A percentile compares a stretch with the other conserved stretches of the same genome.
phyloP scores from a whole-genome alignment of 1,140 invertebrate genomes.

The Brachionus koreanus region DNA sequence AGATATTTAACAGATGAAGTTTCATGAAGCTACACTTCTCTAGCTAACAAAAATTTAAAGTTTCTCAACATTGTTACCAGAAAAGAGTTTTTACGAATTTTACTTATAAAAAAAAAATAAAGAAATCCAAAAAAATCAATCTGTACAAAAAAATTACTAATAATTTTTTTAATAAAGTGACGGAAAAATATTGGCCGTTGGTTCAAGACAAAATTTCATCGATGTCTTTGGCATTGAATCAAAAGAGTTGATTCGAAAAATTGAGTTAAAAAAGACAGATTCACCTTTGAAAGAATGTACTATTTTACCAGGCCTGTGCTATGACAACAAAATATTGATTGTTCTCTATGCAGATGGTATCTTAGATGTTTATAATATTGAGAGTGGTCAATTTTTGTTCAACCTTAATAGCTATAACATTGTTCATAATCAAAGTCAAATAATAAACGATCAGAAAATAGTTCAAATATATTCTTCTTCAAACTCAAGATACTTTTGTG shows the following conservation, averaged over 20 bases:
- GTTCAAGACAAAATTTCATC: constrained; percentile 16
- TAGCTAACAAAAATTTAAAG: too few relatives aligned
- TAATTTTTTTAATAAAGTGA: constrained; percentile 17
- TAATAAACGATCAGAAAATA: constrained; percentile 39
- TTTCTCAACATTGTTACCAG: too few relatives aligned
- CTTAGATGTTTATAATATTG: constrained; percentile 31
- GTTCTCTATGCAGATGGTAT: not conserved
- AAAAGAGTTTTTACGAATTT: too few relatives aligned
- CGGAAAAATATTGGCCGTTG: constrained; percentile 13
- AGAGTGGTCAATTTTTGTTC: not conserved
- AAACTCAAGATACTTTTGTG: constrained; percentile 33
- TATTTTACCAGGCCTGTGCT: constrained; percentile 10
- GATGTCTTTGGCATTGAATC: not conserved
- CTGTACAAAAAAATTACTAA: too few relatives aligned
- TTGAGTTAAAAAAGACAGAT: constrained; percentile 10
- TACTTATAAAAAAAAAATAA: too few relatives aligned
- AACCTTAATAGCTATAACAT: constrained; percentile 22
- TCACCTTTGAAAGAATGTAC: constrained; percentile 26
- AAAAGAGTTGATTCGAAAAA: not conserved
- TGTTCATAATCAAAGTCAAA: constrained; percentile 19
- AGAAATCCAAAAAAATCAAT: too few relatives aligned
- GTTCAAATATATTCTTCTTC: constrained; percentile 14
- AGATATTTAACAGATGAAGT: too few relatives aligned
- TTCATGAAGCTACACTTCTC: too few relatives aligned
- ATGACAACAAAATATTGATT: constrained; percentile 23